A percentile compares a stretch with the other conserved stretches of the same genome.
These are phyloP conservation scores for Xyrauchen texanus DNA, from an alignment of 2,113 vertebrate species.

Conservation along the genomic window DNA sequence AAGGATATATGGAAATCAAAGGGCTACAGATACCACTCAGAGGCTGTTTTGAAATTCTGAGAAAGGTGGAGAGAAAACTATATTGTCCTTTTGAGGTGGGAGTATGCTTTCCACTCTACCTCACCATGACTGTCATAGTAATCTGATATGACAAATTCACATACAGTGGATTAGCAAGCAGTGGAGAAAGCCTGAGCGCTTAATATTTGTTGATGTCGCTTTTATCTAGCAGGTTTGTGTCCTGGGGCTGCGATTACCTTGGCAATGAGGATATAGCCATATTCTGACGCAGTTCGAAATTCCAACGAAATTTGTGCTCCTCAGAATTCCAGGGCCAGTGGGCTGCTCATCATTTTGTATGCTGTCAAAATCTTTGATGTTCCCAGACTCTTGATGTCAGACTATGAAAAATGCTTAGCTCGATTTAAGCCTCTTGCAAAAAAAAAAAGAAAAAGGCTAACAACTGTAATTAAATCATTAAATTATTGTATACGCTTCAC, in stretches of 20 bases:
- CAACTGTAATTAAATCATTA: conserved; percentile 99
- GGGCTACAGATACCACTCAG: conserved; percentile 88
- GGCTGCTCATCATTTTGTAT: conserved; percentile 95
- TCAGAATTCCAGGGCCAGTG: conserved; percentile 82
- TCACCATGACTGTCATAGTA: conserved; percentile 99
- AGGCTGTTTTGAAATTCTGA: conserved; percentile 97
- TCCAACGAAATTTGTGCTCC: conserved; percentile 78
- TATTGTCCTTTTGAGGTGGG: conserved; percentile 95
- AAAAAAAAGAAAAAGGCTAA: conserved; percentile 88
- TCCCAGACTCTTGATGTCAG: conserved; percentile 98
- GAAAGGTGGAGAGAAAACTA: conserved; percentile 82
- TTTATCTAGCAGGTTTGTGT: conserved; percentile 97
- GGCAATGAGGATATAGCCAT: conserved; percentile 88
- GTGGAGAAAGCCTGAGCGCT: conserved; percentile 96
- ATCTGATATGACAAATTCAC: conserved; percentile 99
- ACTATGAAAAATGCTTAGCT: conserved; percentile 99
- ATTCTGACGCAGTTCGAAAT: conserved; percentile 78
- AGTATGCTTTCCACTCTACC: conserved; percentile 87
- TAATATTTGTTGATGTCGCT: conserved; percentile 99
- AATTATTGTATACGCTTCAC: conserved; percentile 99
- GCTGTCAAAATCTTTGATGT: conserved; percentile 99
- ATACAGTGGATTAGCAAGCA: conserved; percentile 98
- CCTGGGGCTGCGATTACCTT: conserved; percentile 95
- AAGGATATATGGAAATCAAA: conserved; percentile 98
- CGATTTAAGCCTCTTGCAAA: conserved; percentile 99